A percentile compares a stretch with the other conserved stretches of the same genome.
phyloP scores from a whole-genome alignment of 92 coral and sea anemone species.

The Umimayanthus chanpuru region DNA sequence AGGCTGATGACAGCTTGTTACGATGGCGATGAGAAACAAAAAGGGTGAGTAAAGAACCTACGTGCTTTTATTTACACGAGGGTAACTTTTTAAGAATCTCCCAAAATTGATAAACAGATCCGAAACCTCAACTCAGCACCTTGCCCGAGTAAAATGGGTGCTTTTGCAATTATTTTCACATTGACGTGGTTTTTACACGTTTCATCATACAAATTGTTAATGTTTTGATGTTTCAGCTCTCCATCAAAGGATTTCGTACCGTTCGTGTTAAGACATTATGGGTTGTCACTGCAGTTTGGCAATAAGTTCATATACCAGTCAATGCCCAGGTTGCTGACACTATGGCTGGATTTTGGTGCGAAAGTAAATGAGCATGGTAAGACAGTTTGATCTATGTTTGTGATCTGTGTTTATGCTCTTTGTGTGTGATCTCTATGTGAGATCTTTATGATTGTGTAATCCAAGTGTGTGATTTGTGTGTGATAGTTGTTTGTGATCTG shows the following conservation, averaged over 20 bases:
- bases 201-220: not conserved
- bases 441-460: too few relatives aligned
- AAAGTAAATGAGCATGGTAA: slow-evolving; percentile 92
- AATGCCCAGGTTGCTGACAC: slow-evolving; percentile 89
- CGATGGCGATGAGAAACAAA: slow-evolving; percentile 81
- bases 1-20: slow-evolving; percentile 81
- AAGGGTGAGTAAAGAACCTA: slow-evolving; percentile 54
- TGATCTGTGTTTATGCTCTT: too few relatives aligned
- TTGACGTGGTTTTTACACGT: not conserved
- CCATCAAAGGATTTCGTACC: slow-evolving; percentile 86
- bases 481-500: too few relatives aligned
- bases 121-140: too few relatives aligned
- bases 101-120: too few relatives aligned
- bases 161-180: not conserved
- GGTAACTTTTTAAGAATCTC: not conserved
- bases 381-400: too few relatives aligned
- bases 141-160: too few relatives aligned
- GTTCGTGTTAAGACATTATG: slow-evolving; percentile 87
- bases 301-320: slow-evolving; percentile 98
- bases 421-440: too few relatives aligned
- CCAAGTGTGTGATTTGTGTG: too few relatives aligned
- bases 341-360: slow-evolving; percentile 97
- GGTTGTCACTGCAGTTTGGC: slow-evolving; percentile 92
- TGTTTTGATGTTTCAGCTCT: slow-evolving; percentile 14
- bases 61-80: too few relatives aligned